A percentile compares a stretch with the other conserved stretches of the same genome.
Conservation (phyloP, 1,140 invertebrate species). For the Conus ventricosus region DNA sequence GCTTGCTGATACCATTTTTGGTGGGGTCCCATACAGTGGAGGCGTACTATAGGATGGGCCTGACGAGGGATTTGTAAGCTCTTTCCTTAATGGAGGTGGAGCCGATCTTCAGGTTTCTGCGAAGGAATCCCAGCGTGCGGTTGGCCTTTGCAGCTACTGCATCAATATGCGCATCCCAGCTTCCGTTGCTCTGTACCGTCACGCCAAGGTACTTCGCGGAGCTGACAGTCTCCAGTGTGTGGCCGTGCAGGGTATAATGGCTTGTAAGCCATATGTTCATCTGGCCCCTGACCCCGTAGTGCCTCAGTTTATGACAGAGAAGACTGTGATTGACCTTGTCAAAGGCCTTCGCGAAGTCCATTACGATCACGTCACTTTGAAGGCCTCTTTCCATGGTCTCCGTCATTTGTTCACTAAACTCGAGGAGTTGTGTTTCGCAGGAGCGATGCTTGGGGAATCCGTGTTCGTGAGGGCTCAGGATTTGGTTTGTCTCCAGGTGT, state of each 20-base stretch:
- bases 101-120: background rate
- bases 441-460: background rate
- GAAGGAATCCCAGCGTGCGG: constrained; percentile 18
- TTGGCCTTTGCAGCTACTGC: constrained; percentile 31
- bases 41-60: constrained; percentile 35
- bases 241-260: too few species aligned
- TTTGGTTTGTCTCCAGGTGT: too few species aligned
- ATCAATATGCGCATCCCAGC: constrained; percentile 24
- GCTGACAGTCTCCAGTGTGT: too few species aligned
- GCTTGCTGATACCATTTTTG: too few species aligned
- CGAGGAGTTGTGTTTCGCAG: background rate
- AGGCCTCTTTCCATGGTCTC: too few species aligned
- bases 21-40: constrained; percentile 40
- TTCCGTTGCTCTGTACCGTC: constrained; percentile 21
- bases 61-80: background rate
- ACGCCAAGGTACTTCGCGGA: constrained; percentile 33
- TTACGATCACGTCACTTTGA: too few species aligned
- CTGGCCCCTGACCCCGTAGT: too few species aligned
- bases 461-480: background rate
- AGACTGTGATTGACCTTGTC: too few species aligned
- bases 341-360: too few species aligned
- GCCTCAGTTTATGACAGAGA: too few species aligned
- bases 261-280: too few species aligned
- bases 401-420: too few species aligned
- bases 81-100: constrained; percentile 25